Evolutionary conservation across 2,113 vertebrate species (phyloP).

Genomic region (Vimba vimba): DNA sequence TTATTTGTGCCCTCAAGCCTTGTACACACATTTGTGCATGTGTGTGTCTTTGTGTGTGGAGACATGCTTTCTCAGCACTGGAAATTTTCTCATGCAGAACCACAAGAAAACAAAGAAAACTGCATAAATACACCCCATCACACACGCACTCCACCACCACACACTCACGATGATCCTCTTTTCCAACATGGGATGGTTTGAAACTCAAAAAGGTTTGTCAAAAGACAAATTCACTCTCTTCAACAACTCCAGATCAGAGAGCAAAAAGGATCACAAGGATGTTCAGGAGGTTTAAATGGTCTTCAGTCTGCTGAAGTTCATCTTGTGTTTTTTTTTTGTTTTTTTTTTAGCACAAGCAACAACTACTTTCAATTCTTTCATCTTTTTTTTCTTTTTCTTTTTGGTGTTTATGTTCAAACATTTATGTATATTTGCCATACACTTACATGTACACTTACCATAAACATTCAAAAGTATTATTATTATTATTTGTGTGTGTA

Average conservation of each 20-base stretch:
- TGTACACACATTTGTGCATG: constrained; percentile 39
- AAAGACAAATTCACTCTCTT: not conserved
- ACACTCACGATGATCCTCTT: not conserved
- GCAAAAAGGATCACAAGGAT: too few species aligned
- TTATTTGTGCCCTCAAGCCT: constrained; percentile 33
- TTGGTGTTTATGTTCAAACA: too few species aligned
- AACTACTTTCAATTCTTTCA: too few species aligned
- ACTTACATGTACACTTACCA: too few species aligned
- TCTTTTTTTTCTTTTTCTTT: too few species aligned
- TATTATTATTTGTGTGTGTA: too few species aligned
- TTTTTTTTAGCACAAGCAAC: not conserved
- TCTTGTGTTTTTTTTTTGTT: not conserved
- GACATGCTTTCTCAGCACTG: constrained; percentile 58
- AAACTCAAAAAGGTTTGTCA: not conserved
- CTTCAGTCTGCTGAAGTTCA: not conserved
- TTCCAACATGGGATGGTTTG: not conserved
- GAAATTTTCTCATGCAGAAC: constrained; percentile 41
- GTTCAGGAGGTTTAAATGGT: not conserved
- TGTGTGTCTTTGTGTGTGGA: constrained; percentile 37
- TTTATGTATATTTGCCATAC: too few species aligned
- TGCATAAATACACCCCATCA: constrained; percentile 16
- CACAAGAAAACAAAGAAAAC: constrained; percentile 41
- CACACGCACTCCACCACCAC: constrained; percentile 22
- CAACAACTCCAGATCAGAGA: not conserved
- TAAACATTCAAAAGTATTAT: too few species aligned